A percentile compares a stretch with the other conserved stretches of the same genome.
Conservation (phyloP, 2,888 invertebrate species). For the Patella ulyssiponensis region DNA sequence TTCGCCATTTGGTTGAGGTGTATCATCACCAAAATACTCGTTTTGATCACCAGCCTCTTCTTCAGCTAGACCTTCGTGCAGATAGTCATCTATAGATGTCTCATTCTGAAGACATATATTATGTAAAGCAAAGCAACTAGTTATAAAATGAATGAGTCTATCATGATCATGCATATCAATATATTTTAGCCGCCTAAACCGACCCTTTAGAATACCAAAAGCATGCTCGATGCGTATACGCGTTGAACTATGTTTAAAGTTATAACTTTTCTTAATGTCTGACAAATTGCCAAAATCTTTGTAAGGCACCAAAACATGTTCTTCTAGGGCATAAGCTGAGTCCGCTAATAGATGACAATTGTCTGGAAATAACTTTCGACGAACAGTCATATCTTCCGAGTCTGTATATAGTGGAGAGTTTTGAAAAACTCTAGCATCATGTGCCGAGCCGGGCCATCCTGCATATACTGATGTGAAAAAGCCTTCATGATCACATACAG, state of each 20-base stretch:
- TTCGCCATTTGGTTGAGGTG: neutral
- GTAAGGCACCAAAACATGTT: conserved; percentile 1
- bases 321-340: neutral
- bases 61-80: neutral
- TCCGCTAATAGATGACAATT: neutral
- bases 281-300: conserved; percentile 9
- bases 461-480: conserved; percentile 5
- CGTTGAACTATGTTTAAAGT: conserved; percentile 12
- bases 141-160: neutral
- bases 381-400: neutral
- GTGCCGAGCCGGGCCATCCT: conserved; percentile 4
- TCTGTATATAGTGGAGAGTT: neutral
- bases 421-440: conserved; percentile 2
- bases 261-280: conserved; percentile 4
- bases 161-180: conserved; percentile 7
- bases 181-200: neutral
- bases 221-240: conserved; percentile 4
- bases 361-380: conserved; percentile 2
- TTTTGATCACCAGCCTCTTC: neutral
- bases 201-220: neutral
- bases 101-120: neutral
- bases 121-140: conserved; percentile 1
- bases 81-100: neutral
- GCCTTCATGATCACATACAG: conserved; percentile 1
- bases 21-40: neutral